A percentile compares a stretch with the other conserved stretches of the same genome.
These are phyloP conservation scores for Adelognathus sp. DNA, from an alignment of 2,888 invertebrate species.

Conservation along the genomic window DNA sequence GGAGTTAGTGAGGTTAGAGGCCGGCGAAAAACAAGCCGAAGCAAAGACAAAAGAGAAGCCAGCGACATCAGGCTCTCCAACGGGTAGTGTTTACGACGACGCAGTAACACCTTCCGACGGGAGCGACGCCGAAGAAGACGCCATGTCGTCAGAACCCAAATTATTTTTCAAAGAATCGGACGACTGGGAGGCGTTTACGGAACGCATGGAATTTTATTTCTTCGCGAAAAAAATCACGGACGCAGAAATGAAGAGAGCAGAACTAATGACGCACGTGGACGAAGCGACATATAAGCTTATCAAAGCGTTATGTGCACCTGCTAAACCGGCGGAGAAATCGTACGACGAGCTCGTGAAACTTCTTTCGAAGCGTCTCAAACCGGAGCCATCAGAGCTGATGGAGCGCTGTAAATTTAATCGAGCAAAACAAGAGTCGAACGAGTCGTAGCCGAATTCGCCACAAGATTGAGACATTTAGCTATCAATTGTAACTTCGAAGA, in stretches of 20 bases:
- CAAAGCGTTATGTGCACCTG: slow-evolving; percentile 39
- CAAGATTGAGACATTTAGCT: slow-evolving; percentile 10
- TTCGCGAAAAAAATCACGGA: slow-evolving; percentile 36
- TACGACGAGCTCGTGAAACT: slow-evolving; percentile 31
- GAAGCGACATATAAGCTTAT: slow-evolving; percentile 48
- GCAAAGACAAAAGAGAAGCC: background rate
- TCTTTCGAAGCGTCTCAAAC: background rate
- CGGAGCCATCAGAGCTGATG: slow-evolving; percentile 11
- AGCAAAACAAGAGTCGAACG: slow-evolving; percentile 30
- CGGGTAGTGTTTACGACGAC: slow-evolving; percentile 14
- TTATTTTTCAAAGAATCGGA: slow-evolving; percentile 13
- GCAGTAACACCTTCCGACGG: background rate
- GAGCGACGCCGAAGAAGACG: background rate
- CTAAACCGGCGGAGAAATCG: slow-evolving; percentile 32
- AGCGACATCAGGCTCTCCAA: slow-evolving; percentile 2
- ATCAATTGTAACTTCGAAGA: slow-evolving; percentile 33
- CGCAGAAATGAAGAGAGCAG: slow-evolving; percentile 37
- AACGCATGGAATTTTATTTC: slow-evolving; percentile 47
- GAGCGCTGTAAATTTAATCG: slow-evolving; percentile 41
- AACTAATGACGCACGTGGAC: slow-evolving; percentile 45
- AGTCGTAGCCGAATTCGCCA: slow-evolving; percentile 37
- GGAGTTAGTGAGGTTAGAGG: slow-evolving; percentile 16
- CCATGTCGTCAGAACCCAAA: background rate
- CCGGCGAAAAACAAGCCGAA: background rate
- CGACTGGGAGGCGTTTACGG: slow-evolving; percentile 46